These are phyloP conservation scores for Muscicapa striata DNA, from an alignment of 2,797 vertebrate species.

Conservation along the genomic window DNA sequence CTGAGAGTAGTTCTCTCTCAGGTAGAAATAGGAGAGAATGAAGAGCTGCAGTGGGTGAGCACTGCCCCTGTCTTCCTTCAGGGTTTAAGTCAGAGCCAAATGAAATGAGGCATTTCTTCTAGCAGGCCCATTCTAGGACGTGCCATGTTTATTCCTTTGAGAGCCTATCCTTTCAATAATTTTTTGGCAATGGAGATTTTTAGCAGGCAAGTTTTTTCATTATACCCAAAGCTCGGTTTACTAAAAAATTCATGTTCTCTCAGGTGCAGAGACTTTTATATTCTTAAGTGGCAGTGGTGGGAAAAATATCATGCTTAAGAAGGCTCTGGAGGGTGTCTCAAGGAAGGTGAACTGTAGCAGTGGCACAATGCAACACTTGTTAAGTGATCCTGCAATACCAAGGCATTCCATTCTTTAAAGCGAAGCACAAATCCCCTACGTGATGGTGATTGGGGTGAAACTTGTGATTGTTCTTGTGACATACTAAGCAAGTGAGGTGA, in stretches of 20 bases:
- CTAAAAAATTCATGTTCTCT: neutral
- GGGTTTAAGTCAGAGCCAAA: neutral
- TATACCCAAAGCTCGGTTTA: neutral
- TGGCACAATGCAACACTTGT: constrained; percentile 22
- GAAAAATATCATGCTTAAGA: constrained; percentile 11
- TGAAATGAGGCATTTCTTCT: neutral
- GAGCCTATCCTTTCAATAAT: neutral
- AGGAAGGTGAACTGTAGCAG: neutral
- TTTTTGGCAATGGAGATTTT: constrained; percentile 24
- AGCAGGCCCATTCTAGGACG: neutral
- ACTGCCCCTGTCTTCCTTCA: neutral
- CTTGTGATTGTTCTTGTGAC: constrained; percentile 11
- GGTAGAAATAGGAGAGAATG: neutral
- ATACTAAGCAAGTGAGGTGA: constrained; percentile 26
- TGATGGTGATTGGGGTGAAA: neutral
- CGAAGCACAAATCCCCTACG: neutral
- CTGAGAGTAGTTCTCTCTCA: neutral
- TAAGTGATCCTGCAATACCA: constrained; percentile 24
- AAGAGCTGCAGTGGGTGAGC: neutral
- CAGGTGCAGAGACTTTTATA: neutral
- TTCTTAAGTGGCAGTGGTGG: constrained; percentile 9
- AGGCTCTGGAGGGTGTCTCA: neutral
- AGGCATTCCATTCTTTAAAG: constrained; percentile 32
- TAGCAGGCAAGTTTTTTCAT: neutral
- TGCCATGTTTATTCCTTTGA: neutral